Percentiles rank a stretch among this genome's conserved stretches.
Conservation (phyloP, 2,113 vertebrate species). For the Ceuthmochares aereus region DNA sequence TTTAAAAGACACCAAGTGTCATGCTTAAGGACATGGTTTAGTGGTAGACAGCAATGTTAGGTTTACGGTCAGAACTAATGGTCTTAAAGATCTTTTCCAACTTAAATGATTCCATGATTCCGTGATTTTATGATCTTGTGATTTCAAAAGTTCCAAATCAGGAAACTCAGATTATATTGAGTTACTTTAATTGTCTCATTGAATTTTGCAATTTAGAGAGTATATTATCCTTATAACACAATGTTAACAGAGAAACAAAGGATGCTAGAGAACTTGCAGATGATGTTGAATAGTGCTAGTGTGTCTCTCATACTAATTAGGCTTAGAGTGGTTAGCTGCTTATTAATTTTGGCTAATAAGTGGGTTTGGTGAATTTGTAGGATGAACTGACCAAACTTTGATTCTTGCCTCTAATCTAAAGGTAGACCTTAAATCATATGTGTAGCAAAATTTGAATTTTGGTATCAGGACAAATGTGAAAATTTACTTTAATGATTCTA, state of each 20-base stretch:
- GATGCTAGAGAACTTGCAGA: background rate
- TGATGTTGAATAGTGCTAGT: background rate
- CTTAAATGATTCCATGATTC: background rate
- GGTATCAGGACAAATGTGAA: background rate
- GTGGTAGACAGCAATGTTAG: background rate
- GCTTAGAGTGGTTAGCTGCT: background rate
- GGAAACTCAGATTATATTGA: background rate
- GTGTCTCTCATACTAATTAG: background rate
- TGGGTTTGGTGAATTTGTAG: background rate
- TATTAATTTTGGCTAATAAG: background rate
- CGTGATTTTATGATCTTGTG: background rate
- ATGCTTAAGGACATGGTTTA: background rate
- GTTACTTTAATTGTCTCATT: background rate
- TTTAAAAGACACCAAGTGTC: background rate
- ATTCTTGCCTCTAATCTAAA: background rate
- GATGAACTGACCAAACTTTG: background rate
- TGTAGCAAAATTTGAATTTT: background rate
- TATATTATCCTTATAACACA: background rate
- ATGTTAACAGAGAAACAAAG: background rate
- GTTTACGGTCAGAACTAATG: fast-evolving
- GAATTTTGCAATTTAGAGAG: background rate
- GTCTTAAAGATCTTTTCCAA: background rate
- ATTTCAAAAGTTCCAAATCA: background rate
- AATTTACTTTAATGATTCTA: background rate
- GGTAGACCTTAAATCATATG: background rate